Evolutionary conservation across 2,888 invertebrate species (phyloP).

Genomic region (Drosophila kokeensis): DNA sequence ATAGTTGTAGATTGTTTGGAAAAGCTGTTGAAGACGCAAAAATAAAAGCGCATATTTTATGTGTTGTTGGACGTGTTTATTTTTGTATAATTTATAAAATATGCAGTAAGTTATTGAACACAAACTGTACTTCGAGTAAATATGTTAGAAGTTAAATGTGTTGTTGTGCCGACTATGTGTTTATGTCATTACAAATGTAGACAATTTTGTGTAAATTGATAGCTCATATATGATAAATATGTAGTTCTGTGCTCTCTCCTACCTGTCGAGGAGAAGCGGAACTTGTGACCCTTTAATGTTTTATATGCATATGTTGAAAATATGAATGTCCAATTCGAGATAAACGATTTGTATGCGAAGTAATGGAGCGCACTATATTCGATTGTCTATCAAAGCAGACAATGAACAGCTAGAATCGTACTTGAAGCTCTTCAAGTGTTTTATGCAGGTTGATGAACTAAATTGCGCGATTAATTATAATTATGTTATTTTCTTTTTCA

Average conservation of each 20-base stretch:
- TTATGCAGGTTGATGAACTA: conserved; percentile 42
- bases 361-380: conserved; percentile 82
- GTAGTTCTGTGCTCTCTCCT: conserved; percentile 77
- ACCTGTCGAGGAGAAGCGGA: conserved; percentile 76
- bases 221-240: conserved; percentile 43
- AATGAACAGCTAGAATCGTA: conserved; percentile 81
- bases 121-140: conserved; percentile 47
- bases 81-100: conserved; percentile 60
- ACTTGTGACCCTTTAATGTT: conserved; percentile 77
- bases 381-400: conserved; percentile 84
- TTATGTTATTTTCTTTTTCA: background rate
- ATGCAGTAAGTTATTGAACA: conserved; percentile 48
- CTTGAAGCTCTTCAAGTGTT: conserved; percentile 39
- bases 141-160: conserved; percentile 35
- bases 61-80: conserved; percentile 63
- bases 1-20: conserved; percentile 88
- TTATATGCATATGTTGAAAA: conserved; percentile 21
- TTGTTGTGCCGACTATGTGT: conserved; percentile 63
- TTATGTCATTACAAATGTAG: conserved; percentile 47
- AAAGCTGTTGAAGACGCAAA: conserved; percentile 57
- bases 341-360: conserved; percentile 53
- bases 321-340: conserved; percentile 33
- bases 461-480: conserved; percentile 11
- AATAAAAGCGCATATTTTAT: conserved; percentile 19
- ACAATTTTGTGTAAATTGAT: conserved; percentile 35